These are phyloP conservation scores for Ptychochromis oligacanthus DNA, from an alignment of 2,113 vertebrate genomes.

Conservation along the genomic window DNA sequence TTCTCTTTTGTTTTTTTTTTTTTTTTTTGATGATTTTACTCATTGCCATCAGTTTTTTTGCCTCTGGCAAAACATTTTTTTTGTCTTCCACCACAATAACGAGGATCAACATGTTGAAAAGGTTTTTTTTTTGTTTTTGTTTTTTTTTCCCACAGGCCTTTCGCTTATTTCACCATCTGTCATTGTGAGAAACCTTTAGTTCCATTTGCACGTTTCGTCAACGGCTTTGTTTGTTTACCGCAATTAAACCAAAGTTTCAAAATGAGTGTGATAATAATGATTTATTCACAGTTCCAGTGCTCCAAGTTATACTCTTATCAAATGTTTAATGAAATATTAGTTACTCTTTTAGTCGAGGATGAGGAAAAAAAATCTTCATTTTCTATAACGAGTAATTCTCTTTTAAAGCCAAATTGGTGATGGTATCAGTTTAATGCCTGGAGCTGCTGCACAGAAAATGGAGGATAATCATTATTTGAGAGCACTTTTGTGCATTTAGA, in stretches of 20 bases:
- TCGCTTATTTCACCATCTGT: slow-evolving; percentile 63
- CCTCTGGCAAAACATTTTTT: slow-evolving; percentile 18
- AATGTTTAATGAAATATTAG: slow-evolving; percentile 1
- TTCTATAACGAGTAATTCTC: background rate
- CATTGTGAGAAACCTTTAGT: slow-evolving; percentile 48
- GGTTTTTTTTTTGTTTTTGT: background rate
- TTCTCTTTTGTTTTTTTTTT: no score
- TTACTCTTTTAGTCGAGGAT: background rate
- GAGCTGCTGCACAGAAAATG: background rate
- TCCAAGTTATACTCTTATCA: background rate
- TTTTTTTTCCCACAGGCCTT: slow-evolving; percentile 11
- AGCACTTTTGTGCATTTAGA: background rate
- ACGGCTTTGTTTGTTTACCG: slow-evolving; percentile 54
- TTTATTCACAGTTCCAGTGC: background rate
- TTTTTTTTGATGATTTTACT: background rate
- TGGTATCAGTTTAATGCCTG: slow-evolving; percentile 3
- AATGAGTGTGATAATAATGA: background rate
- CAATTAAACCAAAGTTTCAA: slow-evolving; percentile 33
- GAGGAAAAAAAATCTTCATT: background rate
- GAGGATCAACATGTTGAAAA: slow-evolving; percentile 51
- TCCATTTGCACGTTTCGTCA: slow-evolving; percentile 53
- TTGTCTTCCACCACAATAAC: background rate
- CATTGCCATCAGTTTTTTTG: background rate
- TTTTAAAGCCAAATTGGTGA: slow-evolving; percentile 12
- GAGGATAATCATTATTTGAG: background rate